These are phyloP conservation scores for Bettongia penicillata DNA, from an alignment of 2,113 vertebrate species.

Conservation along the genomic window DNA sequence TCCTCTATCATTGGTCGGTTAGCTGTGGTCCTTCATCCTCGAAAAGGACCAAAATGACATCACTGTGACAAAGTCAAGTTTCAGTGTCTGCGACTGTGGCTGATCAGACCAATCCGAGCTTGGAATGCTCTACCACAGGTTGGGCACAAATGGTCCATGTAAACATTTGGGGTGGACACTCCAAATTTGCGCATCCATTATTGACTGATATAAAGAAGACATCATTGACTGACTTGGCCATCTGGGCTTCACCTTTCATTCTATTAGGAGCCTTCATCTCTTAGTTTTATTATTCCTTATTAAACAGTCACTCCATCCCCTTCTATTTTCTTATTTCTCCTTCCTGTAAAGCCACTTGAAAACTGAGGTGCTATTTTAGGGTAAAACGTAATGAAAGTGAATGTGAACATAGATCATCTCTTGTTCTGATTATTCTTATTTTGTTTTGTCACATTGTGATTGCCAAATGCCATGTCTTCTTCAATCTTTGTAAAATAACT, in stretches of 20 bases:
- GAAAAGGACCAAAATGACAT: no score
- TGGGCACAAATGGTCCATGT: no score
- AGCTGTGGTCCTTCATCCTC: no score
- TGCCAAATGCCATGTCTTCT: not conserved
- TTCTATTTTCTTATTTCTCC: conserved; percentile 12
- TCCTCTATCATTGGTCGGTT: not conserved
- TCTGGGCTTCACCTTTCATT: not conserved
- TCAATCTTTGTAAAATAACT: conserved; percentile 33
- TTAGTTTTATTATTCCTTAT: not conserved
- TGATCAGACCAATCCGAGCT: no score
- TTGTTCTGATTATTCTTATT: conserved; percentile 28
- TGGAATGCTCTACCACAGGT: no score
- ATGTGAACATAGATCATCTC: not conserved
- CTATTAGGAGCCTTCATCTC: not conserved
- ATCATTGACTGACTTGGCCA: not conserved
- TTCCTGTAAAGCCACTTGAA: not conserved
- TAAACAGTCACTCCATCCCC: not conserved
- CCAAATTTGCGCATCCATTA: not conserved
- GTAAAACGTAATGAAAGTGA: conserved; percentile 13
- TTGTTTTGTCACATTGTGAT: conserved; percentile 12
- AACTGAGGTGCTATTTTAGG: conserved; percentile 29
- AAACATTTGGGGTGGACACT: no score
- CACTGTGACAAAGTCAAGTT: no score
- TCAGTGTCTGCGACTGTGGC: no score
- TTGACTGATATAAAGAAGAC: not conserved